Conservation (phyloP, 2,888 invertebrate species). For the Junonia oenone region DNA sequence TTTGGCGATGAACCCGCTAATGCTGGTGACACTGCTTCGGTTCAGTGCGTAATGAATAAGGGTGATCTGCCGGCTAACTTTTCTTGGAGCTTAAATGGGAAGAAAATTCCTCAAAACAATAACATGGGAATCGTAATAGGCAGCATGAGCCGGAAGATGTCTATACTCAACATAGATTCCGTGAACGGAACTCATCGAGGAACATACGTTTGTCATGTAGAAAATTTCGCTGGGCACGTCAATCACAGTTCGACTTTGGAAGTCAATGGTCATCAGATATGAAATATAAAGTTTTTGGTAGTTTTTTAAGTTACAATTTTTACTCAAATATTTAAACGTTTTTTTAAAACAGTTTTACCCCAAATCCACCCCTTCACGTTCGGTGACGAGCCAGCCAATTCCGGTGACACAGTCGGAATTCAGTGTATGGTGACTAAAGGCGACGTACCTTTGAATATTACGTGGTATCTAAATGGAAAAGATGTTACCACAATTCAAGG, state of each 20-base stretch:
- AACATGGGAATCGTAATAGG: conserved; percentile 80
- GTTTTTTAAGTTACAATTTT: conserved; percentile 28
- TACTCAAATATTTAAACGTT: conserved; percentile 34
- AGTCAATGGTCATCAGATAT: conserved; percentile 82
- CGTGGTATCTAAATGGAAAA: conserved; percentile 86
- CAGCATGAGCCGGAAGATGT: conserved; percentile 82
- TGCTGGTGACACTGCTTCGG: conserved; percentile 85
- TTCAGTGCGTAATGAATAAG: conserved; percentile 86
- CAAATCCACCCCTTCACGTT: conserved; percentile 89
- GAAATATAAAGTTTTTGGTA: conserved; percentile 4
- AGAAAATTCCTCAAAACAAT: conserved; percentile 73
- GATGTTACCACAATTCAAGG: conserved; percentile 75
- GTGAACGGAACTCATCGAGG: conserved; percentile 86
- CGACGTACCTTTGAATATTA: conserved; percentile 87
- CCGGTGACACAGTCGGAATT: conserved; percentile 87
- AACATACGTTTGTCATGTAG: conserved; percentile 86
- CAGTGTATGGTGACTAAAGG: conserved; percentile 89
- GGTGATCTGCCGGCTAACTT: conserved; percentile 90
- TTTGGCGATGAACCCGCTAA: conserved; percentile 85
- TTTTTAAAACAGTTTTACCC: conserved; percentile 80
- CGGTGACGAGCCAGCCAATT: conserved; percentile 87
- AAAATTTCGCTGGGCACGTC: conserved; percentile 83
- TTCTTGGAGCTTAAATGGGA: conserved; percentile 83
- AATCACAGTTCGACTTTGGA: conserved; percentile 84
- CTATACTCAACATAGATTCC: conserved; percentile 84